These are phyloP conservation scores for Dryadula phaetusa DNA, from an alignment of 2,888 invertebrate species.

Conservation along the genomic window DNA sequence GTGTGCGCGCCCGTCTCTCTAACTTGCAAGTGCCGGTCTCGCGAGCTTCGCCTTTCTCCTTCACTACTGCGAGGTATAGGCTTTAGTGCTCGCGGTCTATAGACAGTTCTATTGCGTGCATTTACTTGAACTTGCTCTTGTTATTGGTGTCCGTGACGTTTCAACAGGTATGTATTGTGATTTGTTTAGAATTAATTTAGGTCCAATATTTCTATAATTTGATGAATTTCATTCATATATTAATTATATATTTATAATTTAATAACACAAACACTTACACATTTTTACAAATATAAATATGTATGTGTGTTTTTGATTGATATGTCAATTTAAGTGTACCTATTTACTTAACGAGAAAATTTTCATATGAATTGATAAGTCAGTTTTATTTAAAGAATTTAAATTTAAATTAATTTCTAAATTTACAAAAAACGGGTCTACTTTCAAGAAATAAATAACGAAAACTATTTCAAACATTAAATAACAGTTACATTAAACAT, in stretches of 20 bases:
- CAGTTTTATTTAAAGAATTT: too few species aligned
- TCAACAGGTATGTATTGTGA: conserved; percentile 50
- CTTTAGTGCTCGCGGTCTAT: conserved; percentile 70
- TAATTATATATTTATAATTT: conserved; percentile 7
- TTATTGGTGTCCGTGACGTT: conserved; percentile 57
- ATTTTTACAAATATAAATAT: too few species aligned
- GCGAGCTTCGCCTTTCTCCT: conserved; percentile 56
- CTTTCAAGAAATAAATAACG: too few species aligned
- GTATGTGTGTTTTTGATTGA: too few species aligned
- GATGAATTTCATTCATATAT: not conserved
- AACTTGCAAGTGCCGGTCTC: conserved; percentile 56
- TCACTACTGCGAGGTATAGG: conserved; percentile 57
- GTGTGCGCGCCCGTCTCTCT: conserved; percentile 54
- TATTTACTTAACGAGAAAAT: too few species aligned
- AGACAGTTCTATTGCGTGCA: conserved; percentile 75
- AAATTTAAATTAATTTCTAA: too few species aligned
- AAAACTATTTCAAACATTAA: too few species aligned
- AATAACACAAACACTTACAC: too few species aligned
- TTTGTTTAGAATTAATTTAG: conserved; percentile 16
- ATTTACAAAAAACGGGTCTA: too few species aligned
- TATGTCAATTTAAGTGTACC: too few species aligned
- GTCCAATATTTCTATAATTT: not conserved
- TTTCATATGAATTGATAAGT: too few species aligned
- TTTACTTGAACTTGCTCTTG: conserved; percentile 69
- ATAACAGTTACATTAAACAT: too few species aligned